Conservation (phyloP, 2,113 vertebrate species). For the Ciconia boyciana region DNA sequence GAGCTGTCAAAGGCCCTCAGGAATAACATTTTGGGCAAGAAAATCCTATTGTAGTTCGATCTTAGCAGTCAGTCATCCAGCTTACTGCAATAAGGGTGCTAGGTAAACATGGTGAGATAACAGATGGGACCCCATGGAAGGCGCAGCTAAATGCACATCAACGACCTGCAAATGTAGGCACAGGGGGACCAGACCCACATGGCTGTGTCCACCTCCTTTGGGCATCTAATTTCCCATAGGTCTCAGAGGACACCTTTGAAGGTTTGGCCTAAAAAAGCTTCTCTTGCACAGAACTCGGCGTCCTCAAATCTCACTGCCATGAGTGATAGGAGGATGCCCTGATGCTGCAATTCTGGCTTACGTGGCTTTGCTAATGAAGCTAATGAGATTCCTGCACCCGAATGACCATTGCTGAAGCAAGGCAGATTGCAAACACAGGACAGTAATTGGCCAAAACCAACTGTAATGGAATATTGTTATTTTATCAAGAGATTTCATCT, state of each 20-base stretch:
- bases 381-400: neutral
- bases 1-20: neutral
- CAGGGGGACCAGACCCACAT: neutral
- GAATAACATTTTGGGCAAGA: neutral
- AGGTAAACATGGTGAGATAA: neutral
- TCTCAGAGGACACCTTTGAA: neutral
- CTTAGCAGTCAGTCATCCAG: neutral
- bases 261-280: neutral
- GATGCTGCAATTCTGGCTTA: no score
- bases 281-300: accelerated
- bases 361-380: neutral
- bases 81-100: neutral
- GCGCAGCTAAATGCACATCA: neutral
- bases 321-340: accelerated
- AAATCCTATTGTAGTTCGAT: neutral
- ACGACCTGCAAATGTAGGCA: neutral
- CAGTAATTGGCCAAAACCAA: neutral
- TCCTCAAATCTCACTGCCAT: neutral
- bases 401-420: neutral
- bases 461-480: neutral
- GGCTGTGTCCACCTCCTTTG: neutral
- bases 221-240: neutral
- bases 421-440: neutral
- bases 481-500: neutral
- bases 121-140: neutral